These are phyloP conservation scores for Acrobasis consociella DNA, from an alignment of 2,888 invertebrate species.

Conservation along the genomic window DNA sequence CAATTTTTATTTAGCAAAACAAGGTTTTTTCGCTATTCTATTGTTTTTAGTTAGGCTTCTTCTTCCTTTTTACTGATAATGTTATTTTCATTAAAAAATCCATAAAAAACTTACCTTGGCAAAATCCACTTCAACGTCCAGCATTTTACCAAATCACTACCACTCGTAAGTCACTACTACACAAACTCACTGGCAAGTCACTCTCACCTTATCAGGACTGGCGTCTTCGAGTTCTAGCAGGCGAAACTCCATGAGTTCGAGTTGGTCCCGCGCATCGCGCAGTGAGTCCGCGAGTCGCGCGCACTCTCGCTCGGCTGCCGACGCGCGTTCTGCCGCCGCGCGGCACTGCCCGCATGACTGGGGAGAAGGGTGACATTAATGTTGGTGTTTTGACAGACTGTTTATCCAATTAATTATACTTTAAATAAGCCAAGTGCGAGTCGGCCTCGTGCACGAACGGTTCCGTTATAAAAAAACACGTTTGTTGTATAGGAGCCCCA, in stretches of 20 bases:
- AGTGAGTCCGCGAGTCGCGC: conserved; percentile 85
- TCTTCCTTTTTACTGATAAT: no score
- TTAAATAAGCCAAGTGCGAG: no score
- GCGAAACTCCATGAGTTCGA: conserved; percentile 91
- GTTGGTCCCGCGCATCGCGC: conserved; percentile 89
- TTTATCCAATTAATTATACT: no score
- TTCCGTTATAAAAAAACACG: no score
- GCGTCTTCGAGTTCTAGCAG: conserved; percentile 89
- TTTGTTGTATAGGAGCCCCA: no score
- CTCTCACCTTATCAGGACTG: conserved; percentile 74
- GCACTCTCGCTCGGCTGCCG: conserved; percentile 74
- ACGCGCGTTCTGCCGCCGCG: conserved; percentile 69
- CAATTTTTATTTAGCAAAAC: no score
- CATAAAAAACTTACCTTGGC: conserved; percentile 4
- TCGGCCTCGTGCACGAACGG: no score
- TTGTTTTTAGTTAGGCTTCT: no score
- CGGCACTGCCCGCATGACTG: conserved; percentile 78
- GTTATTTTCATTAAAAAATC: background rate
- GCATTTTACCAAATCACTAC: background rate
- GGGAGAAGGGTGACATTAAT: conserved; percentile 40
- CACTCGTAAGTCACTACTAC: background rate
- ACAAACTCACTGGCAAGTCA: background rate
- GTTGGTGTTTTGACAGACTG: conserved; percentile 29
- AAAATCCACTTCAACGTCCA: conserved; percentile 10
- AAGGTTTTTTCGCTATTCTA: no score